Conservation (phyloP, 2,888 invertebrate species). For the Zootermopsis nevadensis region DNA sequence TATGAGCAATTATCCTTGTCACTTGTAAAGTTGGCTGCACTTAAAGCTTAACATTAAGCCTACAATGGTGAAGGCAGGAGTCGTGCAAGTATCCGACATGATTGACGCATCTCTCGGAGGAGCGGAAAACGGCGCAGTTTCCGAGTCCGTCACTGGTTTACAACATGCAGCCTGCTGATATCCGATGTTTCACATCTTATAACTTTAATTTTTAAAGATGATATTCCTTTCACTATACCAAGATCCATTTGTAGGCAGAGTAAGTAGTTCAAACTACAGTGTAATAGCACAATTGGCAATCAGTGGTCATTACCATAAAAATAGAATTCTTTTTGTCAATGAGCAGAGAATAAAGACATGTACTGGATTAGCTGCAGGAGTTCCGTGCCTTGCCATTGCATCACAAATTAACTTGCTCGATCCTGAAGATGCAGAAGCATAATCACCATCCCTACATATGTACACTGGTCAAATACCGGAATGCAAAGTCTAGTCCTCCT, state of each 20-base stretch:
- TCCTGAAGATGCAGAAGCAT: background rate
- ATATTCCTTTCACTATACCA: too few species aligned
- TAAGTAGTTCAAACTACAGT: too few species aligned
- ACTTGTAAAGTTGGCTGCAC: background rate
- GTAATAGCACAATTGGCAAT: too few species aligned
- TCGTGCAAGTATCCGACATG: background rate
- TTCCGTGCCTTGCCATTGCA: background rate
- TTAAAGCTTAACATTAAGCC: conserved; percentile 5
- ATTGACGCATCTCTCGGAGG: too few species aligned
- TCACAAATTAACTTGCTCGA: background rate
- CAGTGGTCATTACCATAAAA: too few species aligned
- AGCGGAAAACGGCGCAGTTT: too few species aligned
- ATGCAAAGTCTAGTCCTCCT: background rate
- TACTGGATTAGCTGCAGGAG: too few species aligned
- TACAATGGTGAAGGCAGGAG: conserved; percentile 10
- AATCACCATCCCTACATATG: background rate
- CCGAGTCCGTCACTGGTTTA: background rate
- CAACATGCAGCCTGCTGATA: background rate
- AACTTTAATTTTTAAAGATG: too few species aligned
- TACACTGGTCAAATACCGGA: background rate
- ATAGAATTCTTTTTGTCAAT: too few species aligned
- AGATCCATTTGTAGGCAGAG: too few species aligned
- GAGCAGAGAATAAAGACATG: too few species aligned
- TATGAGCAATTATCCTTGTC: conserved; percentile 13
- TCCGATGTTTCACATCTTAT: background rate